A percentile compares a stretch with the other conserved stretches of the same genome.
These are phyloP conservation scores for Lagria hirta DNA, from an alignment of 2,888 invertebrate species.

Conservation along the genomic window DNA sequence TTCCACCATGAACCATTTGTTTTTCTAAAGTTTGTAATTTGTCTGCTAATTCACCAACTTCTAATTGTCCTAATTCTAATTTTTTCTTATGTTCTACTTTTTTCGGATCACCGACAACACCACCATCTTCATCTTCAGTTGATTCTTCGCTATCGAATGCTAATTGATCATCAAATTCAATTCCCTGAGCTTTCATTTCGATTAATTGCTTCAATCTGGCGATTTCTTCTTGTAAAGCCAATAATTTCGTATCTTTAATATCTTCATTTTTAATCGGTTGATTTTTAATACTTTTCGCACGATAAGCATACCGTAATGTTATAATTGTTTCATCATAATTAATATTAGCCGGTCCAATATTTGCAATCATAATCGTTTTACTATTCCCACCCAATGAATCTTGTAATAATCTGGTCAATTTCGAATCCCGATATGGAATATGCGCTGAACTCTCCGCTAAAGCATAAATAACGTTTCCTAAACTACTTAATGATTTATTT, in stretches of 20 bases:
- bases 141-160: conserved; percentile 33
- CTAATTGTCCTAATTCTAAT: conserved; percentile 58
- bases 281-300: conserved; percentile 98
- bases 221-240: conserved; percentile 96
- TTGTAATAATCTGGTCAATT: conserved; percentile 92
- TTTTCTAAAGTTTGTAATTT: conserved; percentile 87
- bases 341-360: conserved; percentile 95
- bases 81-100: conserved; percentile 53
- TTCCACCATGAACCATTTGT: conserved; percentile 90
- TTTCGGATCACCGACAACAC: conserved; percentile 52
- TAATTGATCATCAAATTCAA: conserved; percentile 50
- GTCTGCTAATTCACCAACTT: conserved; percentile 73
- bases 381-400: conserved; percentile 95
- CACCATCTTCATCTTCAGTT: conserved; percentile 34
- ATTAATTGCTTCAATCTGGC: conserved; percentile 59
- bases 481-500: conserved; percentile 93
- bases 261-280: conserved; percentile 98
- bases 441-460: conserved; percentile 93
- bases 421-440: conserved; percentile 97
- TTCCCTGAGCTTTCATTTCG: conserved; percentile 46
- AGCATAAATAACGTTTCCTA: conserved; percentile 98
- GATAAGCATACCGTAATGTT: conserved; percentile 89
- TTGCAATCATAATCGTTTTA: conserved; percentile 99
- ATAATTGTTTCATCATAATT: conserved; percentile 98
- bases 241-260: conserved; percentile 92